Evolutionary conservation across 2,113 vertebrate genomes (phyloP).

Genomic region (Clarias gariepinus): DNA sequence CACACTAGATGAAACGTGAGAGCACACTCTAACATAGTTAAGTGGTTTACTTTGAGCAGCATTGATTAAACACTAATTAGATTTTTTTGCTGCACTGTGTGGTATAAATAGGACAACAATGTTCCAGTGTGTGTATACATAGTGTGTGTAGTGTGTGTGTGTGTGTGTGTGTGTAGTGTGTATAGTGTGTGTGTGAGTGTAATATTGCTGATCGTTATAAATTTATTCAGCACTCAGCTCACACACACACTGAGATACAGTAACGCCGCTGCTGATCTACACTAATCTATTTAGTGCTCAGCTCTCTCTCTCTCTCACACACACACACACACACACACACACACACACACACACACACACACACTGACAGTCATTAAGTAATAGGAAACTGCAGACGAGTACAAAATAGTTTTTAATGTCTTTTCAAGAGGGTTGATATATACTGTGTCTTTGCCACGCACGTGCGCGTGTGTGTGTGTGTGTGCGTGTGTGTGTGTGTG

Average conservation of each 20-base stretch:
- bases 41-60: no score
- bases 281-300: not conserved
- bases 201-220: no score
- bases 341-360: constrained; percentile 13
- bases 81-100: no score
- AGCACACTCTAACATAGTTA: no score
- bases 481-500: not conserved
- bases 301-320: not conserved
- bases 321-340: not conserved
- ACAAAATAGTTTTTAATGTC: constrained; percentile 8
- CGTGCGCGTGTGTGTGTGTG: constrained; percentile 2
- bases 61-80: no score
- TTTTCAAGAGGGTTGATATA: constrained; percentile 17
- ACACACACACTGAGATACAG: not conserved
- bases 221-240: no score
- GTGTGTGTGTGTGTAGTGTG: no score
- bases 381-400: constrained; percentile 19
- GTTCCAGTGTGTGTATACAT: no score
- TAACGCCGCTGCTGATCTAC: not conserved
- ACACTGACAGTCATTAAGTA: constrained; percentile 15
- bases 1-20: not conserved
- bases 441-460: not conserved
- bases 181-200: no score
- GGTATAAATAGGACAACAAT: no score
- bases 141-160: no score